These are phyloP conservation scores for Cenopis cana DNA, from an alignment of 2,888 invertebrate species.

Conservation along the genomic window DNA sequence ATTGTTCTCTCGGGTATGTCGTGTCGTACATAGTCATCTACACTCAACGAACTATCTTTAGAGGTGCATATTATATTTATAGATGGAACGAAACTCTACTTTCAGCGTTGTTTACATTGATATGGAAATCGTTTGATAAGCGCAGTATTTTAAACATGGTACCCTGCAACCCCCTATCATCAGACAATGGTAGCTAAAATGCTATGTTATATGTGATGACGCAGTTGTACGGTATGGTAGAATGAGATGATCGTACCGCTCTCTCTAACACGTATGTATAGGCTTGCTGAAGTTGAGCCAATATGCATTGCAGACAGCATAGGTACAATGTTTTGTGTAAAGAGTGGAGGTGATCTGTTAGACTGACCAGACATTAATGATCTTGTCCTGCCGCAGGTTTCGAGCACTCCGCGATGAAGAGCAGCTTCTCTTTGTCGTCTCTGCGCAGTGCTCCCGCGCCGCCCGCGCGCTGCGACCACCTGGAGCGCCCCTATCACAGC, in stretches of 20 bases:
- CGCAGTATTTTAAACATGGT: too few relatives aligned
- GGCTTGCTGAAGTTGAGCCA: not conserved
- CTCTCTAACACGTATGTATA: not conserved
- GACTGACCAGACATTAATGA: not conserved
- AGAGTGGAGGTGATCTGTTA: not conserved
- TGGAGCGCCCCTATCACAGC: conserved; percentile 93
- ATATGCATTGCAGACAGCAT: not conserved
- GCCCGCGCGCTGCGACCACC: conserved; percentile 74
- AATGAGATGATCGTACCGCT: not conserved
- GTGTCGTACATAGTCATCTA: too few relatives aligned
- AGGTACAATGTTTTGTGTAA: not conserved
- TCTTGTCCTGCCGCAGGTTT: conserved; percentile 80
- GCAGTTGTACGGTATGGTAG: not conserved
- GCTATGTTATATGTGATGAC: too few relatives aligned
- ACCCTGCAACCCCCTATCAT: too few relatives aligned
- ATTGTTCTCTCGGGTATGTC: not conserved
- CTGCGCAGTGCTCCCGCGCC: conserved; percentile 87
- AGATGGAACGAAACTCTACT: too few relatives aligned
- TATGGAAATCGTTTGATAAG: too few relatives aligned
- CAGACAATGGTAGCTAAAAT: too few relatives aligned
- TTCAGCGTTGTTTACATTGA: too few relatives aligned
- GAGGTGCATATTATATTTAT: too few relatives aligned
- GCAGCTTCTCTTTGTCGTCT: conserved; percentile 93
- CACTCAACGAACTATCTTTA: too few relatives aligned
- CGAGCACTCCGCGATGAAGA: conserved; percentile 89